Evolutionary conservation across 2,797 vertebrate species (phyloP), one percentile per base, ranked within the genome.

Genomic region (Jordanella pulchra): DNA sequence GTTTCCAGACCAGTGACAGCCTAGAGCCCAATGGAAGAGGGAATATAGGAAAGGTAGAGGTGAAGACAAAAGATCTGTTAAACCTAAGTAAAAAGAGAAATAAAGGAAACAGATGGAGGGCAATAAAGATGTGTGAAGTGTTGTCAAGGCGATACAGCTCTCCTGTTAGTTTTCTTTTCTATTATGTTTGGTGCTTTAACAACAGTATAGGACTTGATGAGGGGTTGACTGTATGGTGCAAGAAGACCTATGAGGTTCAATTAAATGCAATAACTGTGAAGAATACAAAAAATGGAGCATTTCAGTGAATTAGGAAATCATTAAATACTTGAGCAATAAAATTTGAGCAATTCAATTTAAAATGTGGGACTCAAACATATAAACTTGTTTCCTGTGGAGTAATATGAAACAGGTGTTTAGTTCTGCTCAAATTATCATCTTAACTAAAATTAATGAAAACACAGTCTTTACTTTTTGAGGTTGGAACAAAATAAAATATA

Each of bases 161-260:
- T 76, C 82, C 83, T 88, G 84, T 89, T 89, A 92, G 90, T 86
- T 92, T 89, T 91, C 80, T 79, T 82, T 90, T 90, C 92, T 89
- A 92, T 93, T 94, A 93, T 92, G 82, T 91, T 87, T 85, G 82
- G 77, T 81, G 86, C 81, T 89, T 89, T 90, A 90, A 91, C 69
- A 79, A 90, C 76, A 61, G 82, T 23, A 75, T 58, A 0, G 74
- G 50, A 67, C 86, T 88, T 90, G 88, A 89, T 64, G 75, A 91
- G 87, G 50, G 68, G 71, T 76, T 70, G 73, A 83, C 83, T 86
- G 82, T 75, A 25, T 35, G 77, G 74, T 65, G 71, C 0, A 44
- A 81, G 58, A 68, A 76, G 61, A 32, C 18, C 55, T 58, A 18
- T 18, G 6, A 15, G 54, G 54, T 28, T 55, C 14, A 28, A 56